A percentile compares a stretch with the other conserved stretches of the same genome.
These are phyloP conservation scores for Pangasius mekongensis DNA, from an alignment of 2,797 vertebrate species.

Conservation along the genomic window DNA sequence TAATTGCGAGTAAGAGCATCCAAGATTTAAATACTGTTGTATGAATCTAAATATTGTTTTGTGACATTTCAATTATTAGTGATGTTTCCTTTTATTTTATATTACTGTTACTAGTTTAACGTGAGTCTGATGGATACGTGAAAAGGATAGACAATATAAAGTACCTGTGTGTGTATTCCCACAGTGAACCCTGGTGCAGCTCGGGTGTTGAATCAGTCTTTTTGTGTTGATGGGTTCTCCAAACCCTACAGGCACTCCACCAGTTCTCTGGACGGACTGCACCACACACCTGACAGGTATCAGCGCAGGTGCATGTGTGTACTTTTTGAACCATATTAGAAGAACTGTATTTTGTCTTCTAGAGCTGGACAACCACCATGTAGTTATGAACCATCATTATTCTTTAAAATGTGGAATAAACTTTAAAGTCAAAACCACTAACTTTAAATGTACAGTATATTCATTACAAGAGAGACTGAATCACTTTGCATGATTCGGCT, in stretches of 20 bases:
- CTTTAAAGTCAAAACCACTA: background rate
- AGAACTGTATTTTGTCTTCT: background rate
- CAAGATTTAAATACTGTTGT: background rate
- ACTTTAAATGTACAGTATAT: background rate
- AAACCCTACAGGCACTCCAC: constrained; percentile 67
- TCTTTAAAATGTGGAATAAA: background rate
- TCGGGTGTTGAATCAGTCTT: constrained; percentile 70
- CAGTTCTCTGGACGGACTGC: constrained; percentile 66
- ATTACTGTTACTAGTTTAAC: background rate
- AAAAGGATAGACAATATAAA: background rate
- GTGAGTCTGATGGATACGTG: background rate
- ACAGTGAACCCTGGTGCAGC: constrained; percentile 76
- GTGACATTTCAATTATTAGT: background rate
- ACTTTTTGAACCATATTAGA: background rate
- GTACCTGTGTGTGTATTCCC: constrained; percentile 23
- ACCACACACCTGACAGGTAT: constrained; percentile 68
- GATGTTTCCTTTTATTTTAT: background rate
- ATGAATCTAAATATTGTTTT: background rate
- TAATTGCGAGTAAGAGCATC: constrained; percentile 72
- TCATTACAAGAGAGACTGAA: background rate
- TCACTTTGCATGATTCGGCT: background rate
- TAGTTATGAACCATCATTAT: background rate
- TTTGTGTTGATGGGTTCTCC: constrained; percentile 65
- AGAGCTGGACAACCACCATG: background rate
- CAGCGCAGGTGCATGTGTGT: background rate